Conservation (phyloP, 2,888 invertebrate genomes). For the Parelbella ahira region DNA sequence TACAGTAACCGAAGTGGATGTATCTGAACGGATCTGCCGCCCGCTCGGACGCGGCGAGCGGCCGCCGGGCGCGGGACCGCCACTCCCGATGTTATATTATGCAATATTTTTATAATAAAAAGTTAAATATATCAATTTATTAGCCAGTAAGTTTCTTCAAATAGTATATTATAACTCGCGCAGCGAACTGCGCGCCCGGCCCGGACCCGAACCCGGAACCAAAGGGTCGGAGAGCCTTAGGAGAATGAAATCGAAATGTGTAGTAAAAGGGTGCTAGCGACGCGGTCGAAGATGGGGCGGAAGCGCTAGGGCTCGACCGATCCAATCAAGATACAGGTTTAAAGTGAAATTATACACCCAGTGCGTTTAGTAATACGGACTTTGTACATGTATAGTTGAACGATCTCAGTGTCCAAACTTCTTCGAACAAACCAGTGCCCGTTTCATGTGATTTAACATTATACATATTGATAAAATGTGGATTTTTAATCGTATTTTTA, state of each 20-base stretch:
- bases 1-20: slow-evolving; percentile 27
- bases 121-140: slow-evolving; percentile 52
- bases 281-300: slow-evolving; percentile 39
- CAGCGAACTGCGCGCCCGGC: slow-evolving; percentile 41
- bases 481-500: slow-evolving; percentile 69
- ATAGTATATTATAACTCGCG: slow-evolving; percentile 25
- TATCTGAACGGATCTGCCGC: too few relatives aligned
- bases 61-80: too few relatives aligned
- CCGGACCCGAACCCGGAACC: slow-evolving; percentile 35
- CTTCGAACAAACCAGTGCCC: slow-evolving; percentile 75
- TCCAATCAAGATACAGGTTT: slow-evolving; percentile 38
- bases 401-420: slow-evolving; percentile 74
- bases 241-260: slow-evolving; percentile 36
- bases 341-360: slow-evolving; percentile 43
- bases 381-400: slow-evolving; percentile 35
- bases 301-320: slow-evolving; percentile 30
- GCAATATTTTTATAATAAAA: slow-evolving; percentile 63
- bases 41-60: too few relatives aligned
- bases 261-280: slow-evolving; percentile 61
- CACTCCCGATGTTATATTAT: slow-evolving; percentile 31
- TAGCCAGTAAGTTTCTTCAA: slow-evolving; percentile 42
- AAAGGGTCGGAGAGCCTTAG: slow-evolving; percentile 56
- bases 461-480: slow-evolving; percentile 55
- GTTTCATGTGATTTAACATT: slow-evolving; percentile 67
- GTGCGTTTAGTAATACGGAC: slow-evolving; percentile 44